Base-by-base conservation (phyloP, 2,113 vertebrate species). In the Grus americana region DNA sequence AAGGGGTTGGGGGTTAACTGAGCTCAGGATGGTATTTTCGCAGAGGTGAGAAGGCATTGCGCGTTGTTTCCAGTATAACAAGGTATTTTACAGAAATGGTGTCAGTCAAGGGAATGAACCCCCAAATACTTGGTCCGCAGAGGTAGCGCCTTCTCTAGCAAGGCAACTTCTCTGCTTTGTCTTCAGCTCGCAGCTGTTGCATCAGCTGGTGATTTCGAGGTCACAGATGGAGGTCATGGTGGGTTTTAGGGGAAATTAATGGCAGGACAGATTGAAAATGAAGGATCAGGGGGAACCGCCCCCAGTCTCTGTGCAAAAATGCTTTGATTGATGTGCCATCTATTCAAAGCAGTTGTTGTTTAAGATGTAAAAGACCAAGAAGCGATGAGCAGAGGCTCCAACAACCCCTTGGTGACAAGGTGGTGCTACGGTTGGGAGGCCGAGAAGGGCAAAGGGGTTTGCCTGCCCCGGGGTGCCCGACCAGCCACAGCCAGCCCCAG, bases 111-210 rank as follows among this genome's bases (percentile, higher is more conserved):
- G 29, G 34, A 75, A 59, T 34, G 34, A 75, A 17, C 5, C 4
- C 19, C 15, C 32, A 11, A 8, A 2, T 17, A 19, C 27, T 29
- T 50, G 34, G 13, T 68, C 65, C 3, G 1, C 46, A n/a, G 36
- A 65, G 36, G 36, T 24, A 15, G 27, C 0, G 4, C n/a, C 13
- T 36, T 50, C 63, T 66, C 27, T 32, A 9, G 26, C 0, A 0
- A 52, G 78, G 36, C 49, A 58, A 21, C 59, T 49, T 47, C 73
- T 81, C 62, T 92, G 52, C 71, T 66, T 70, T 73, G 50, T 66
- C 54, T 34, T 59, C 23, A 63, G 50, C 65, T 65, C 21, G 44
- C 95, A 97, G 79, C 90, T 95, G 95, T 30, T 15, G 0, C 65
- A 71, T 94, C 96, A 93, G 88, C 92, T 95, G 90, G 63, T 2